A percentile compares a stretch with the other conserved stretches of the same genome.
phyloP scores from a whole-genome alignment of 2,888 invertebrate genomes.

The Epinotia brunnichana region DNA sequence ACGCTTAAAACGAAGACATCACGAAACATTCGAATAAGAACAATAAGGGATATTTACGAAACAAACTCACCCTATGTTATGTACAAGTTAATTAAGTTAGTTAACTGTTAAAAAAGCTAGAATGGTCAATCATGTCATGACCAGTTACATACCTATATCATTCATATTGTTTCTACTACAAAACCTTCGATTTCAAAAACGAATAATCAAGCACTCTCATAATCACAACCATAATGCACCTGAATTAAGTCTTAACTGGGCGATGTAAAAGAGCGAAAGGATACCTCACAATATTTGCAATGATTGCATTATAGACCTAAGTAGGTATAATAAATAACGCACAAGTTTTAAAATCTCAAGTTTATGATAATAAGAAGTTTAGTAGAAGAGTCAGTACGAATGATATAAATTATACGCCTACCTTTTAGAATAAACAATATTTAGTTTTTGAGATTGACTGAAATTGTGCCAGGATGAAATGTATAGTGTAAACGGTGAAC shows the following conservation, averaged over 20 bases:
- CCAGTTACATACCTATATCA: constrained; percentile 17
- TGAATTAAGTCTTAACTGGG: background rate
- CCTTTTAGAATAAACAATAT: constrained; percentile 35
- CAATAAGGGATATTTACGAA: constrained; percentile 61
- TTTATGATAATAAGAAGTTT: background rate
- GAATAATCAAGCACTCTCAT: background rate
- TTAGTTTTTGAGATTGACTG: constrained; percentile 41
- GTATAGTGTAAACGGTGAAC: background rate
- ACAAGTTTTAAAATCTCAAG: background rate
- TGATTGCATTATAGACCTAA: background rate
- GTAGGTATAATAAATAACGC: constrained; percentile 5
- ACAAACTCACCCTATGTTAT: constrained; percentile 64
- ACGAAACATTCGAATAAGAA: constrained; percentile 60
- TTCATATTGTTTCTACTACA: constrained; percentile 23
- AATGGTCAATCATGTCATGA: constrained; percentile 1
- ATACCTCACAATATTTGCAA: background rate
- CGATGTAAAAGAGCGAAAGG: background rate
- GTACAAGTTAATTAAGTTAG: constrained; percentile 68
- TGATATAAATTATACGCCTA: constrained; percentile 22
- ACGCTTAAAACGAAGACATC: constrained; percentile 72
- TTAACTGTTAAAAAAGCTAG: constrained; percentile 41
- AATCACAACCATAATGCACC: constrained; percentile 12
- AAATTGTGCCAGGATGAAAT: constrained; percentile 26
- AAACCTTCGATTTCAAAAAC: background rate
- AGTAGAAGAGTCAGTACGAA: constrained; percentile 30